Evolutionary conservation across 1,140 invertebrate species (phyloP), one percentile per base, ranked within the genome.

Genomic region (Drosophila quadrilineata): DNA sequence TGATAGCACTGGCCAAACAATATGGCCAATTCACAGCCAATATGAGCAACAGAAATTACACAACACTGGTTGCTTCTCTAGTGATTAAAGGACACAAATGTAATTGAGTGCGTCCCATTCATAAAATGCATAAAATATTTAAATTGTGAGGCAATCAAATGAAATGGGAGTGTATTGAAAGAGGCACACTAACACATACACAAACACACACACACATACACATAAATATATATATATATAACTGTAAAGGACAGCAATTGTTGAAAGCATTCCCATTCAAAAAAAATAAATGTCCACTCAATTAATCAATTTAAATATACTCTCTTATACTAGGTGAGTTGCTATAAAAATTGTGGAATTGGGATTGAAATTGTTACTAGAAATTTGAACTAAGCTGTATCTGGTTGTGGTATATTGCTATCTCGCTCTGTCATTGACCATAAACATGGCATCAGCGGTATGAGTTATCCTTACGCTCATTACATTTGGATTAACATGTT

Each of bases 401-500:
- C 8, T 36, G 2, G 8, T 12, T 29, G 9, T 17, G 14, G 12
- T 16, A 26, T 2, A n/a, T 9, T 31, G 12, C n/a, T n/a, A n/a
- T 38, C 24, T 43, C 17, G 26, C 46, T n/a, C n/a, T n/a, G n/a
- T n/a, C n/a, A n/a, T n/a, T 58, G 48, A 63, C 52, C 49, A 63
- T 76, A 45, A 66, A 57, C 57, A 58, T 67, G 56, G 49, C 64
- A 64, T 63, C 79, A 50, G 38, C n/a, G n/a, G n/a, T 59, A 67
- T 73, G 74, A 85, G 74, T 79, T 85, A 77, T 84, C 57, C 79
- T 85, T 73, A 71, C 67, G 74, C 79, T 77, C 66, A 85, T 85
- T 85, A 85, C 79, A 85, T 85, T 85, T 79, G 80, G 71, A 85
- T 85, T 85, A 85, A 85, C 74, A 85, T 85, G 79, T 79, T 85